phyloP scores from a whole-genome alignment of 2,888 invertebrate genomes.

The Limulus polyphemus region DNA sequence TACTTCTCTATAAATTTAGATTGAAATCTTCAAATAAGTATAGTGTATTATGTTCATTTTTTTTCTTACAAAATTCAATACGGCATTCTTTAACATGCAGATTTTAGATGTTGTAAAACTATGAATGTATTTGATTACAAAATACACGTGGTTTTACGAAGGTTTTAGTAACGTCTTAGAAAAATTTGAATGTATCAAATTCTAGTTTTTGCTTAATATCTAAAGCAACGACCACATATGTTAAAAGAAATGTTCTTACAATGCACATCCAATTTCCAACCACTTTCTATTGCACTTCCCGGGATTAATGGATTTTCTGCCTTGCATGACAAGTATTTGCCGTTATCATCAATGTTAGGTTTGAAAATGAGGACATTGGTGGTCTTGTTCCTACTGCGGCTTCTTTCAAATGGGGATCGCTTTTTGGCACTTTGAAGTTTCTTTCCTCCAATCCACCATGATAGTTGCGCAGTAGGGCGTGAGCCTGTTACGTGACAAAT shows the following conservation, averaged over 20 bases:
- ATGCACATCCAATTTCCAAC: constrained; percentile 23
- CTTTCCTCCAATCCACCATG: constrained; percentile 68
- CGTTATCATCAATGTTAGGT: constrained; percentile 26
- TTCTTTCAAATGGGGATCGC: constrained; percentile 12
- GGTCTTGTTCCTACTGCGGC: constrained; percentile 25
- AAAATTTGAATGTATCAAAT: too few relatives aligned
- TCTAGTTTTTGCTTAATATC: too few relatives aligned
- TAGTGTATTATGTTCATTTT: too few relatives aligned
- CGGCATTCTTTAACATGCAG: too few relatives aligned
- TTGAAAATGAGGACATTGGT: constrained; percentile 23
- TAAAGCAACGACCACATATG: too few relatives aligned
- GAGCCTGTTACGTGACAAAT: constrained; percentile 73
- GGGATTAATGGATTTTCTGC: constrained; percentile 26
- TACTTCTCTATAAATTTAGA: too few relatives aligned
- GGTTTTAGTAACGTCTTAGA: too few relatives aligned
- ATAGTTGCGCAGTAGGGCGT: constrained; percentile 66
- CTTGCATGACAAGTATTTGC: constrained; percentile 42
- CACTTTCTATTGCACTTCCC: constrained; percentile 23
- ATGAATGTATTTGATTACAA: too few relatives aligned
- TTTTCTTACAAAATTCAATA: too few relatives aligned
- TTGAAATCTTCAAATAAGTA: too few relatives aligned
- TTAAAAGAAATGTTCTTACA: constrained; percentile 19
- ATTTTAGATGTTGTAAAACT: too few relatives aligned
- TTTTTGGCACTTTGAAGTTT: constrained; percentile 48
- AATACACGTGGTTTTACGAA: too few relatives aligned